phyloP scores from a whole-genome alignment of 2,797 vertebrate species.

The Coregonus ussuriensis region DNA sequence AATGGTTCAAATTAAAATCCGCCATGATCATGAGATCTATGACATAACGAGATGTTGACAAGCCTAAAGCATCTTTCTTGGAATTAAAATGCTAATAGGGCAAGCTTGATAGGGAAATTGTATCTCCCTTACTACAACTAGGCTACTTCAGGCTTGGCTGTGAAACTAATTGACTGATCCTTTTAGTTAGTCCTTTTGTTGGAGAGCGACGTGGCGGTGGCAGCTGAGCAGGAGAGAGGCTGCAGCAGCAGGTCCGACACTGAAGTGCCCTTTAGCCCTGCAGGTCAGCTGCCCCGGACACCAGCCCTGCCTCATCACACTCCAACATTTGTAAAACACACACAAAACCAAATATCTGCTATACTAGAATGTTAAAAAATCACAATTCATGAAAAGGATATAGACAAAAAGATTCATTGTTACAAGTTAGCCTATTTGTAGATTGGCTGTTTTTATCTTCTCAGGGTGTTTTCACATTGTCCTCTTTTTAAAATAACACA shows the following conservation, averaged over 20 bases:
- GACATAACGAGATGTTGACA: constrained; percentile 55
- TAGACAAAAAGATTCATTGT: too few species aligned
- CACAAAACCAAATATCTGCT: neutral
- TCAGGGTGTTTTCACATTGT: neutral
- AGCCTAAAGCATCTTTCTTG: constrained; percentile 49
- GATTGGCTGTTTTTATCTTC: neutral
- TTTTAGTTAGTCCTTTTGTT: constrained; percentile 10
- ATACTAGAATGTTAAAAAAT: too few species aligned
- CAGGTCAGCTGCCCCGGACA: constrained; percentile 62
- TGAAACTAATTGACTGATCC: neutral
- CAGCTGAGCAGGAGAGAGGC: constrained; percentile 57
- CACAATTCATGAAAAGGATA: too few species aligned
- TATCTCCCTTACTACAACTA: neutral
- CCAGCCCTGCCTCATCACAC: constrained; percentile 48
- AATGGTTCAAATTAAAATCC: constrained; percentile 49
- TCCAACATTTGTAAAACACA: constrained; percentile 27
- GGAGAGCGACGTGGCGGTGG: constrained; percentile 24
- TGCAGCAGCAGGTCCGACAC: constrained; percentile 61
- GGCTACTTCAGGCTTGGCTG: constrained; percentile 32
- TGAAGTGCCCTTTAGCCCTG: constrained; percentile 55
- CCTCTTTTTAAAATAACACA: too few species aligned
- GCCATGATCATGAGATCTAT: constrained; percentile 50
- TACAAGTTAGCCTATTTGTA: too few species aligned
- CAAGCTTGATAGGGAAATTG: constrained; percentile 36
- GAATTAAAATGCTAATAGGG: constrained; percentile 56